Conservation (phyloP, 2,797 vertebrate species). For the Tapirus indicus region DNA sequence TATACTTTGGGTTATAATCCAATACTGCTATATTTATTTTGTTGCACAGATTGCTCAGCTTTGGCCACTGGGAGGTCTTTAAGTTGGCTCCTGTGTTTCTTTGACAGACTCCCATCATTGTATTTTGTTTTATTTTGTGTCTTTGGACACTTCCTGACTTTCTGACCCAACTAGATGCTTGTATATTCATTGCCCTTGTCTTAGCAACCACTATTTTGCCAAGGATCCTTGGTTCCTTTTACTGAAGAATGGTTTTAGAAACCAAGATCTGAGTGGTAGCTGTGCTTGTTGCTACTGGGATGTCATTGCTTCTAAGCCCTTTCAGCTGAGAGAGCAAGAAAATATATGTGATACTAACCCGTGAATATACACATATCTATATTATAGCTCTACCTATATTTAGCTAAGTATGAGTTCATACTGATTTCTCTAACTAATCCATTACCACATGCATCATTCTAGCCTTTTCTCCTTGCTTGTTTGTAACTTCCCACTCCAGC, state of each 20-base stretch:
- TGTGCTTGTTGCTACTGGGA: neutral
- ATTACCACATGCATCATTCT: neutral
- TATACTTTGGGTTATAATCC: neutral
- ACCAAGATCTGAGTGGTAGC: neutral
- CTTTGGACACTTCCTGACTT: neutral
- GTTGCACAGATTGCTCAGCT: neutral
- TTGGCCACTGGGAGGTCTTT: neutral
- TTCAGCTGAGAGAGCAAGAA: neutral
- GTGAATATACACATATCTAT: neutral
- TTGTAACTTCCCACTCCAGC: neutral
- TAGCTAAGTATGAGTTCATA: neutral
- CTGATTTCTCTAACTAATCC: neutral
- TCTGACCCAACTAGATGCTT: neutral
- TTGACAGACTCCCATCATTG: neutral
- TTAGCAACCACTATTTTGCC: neutral
- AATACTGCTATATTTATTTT: neutral
- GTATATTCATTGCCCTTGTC: neutral
- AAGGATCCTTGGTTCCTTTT: slow-evolving; percentile 20
- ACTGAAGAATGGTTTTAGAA: neutral
- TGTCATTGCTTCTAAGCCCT: neutral
- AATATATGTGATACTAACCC: neutral
- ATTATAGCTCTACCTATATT: neutral
- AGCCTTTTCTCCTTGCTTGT: neutral
- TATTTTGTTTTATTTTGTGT: neutral
- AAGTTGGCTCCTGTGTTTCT: neutral